Evolutionary conservation across 1,140 invertebrate genomes (phyloP), one percentile per base, ranked within the genome.

Genomic region (Diprion similis): DNA sequence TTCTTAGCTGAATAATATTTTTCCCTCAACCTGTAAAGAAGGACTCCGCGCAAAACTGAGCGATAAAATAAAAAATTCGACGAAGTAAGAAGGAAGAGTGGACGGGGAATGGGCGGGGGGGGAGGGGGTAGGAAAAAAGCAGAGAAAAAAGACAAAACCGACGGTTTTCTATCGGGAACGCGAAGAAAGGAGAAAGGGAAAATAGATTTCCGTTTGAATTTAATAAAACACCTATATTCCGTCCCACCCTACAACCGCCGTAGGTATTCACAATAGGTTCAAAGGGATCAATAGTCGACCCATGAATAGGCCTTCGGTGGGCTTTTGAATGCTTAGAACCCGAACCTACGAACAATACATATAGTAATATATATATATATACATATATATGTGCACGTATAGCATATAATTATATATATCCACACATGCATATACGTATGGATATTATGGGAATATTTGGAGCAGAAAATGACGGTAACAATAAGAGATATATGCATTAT

Each of bases 161-260:
- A 37, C 24, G 24, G 24, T 1, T 37, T 37, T 37, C 24, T 37
- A 37, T 37, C 24, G 24, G 24, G 6, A 15, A 59, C n/a, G n/a
- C n/a, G 51, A 59, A 59, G 51, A 59, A 59, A 59, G n/a, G n/a
- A 17, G 6, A 17, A 59, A 59, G 51, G 51, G 11, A 59, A 59
- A 59, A 59, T 59, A 59, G 51, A 59, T 59, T 59, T 59, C 51
- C 51, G 51, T 59, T 59, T 59, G 51, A 59, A 59, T 59, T 59
- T 59, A 59, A 59, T 59, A 59, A 59, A 13, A 59, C 51, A 17
- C 6, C 24, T 37, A 37, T 59, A 59, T 59, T 59, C 51, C 51
- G n/a, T 59, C 24, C 24, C 24, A 37, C 24, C 24, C 24, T 37
- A 6, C 2, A 37, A 37, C 24, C 24, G 24, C 24, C 24, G n/a